Evolutionary conservation across 2,113 vertebrate species (phyloP).

Genomic region (Glaucidium brasilianum): DNA sequence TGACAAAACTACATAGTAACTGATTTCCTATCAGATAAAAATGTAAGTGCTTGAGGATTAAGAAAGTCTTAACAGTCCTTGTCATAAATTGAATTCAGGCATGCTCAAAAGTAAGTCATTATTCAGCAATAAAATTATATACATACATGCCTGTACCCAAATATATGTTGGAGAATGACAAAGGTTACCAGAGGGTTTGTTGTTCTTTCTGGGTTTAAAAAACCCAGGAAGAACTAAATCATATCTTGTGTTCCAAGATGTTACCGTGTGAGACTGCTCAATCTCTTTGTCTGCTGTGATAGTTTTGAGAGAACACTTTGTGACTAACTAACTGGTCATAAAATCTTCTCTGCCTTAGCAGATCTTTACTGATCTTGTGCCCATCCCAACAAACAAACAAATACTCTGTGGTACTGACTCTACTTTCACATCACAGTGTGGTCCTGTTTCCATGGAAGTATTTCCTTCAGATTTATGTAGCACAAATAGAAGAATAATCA

Average conservation of each 20-base stretch:
- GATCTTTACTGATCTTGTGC: background rate
- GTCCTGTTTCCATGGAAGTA: background rate
- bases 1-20: background rate
- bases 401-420: background rate
- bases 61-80: background rate
- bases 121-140: background rate
- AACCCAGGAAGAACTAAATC: background rate
- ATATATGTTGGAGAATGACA: background rate
- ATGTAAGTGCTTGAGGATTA: background rate
- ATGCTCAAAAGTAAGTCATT: background rate
- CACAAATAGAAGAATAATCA: slow-evolving; percentile 17
- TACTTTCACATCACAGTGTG: background rate
- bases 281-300: background rate
- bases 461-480: background rate
- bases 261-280: background rate
- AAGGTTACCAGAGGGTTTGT: background rate
- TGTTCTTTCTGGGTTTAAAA: background rate
- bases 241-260: background rate
- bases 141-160: background rate
- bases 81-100: background rate
- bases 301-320: background rate
- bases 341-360: background rate
- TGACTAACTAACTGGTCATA: background rate
- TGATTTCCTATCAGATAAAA: background rate
- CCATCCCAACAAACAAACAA: background rate